Conservation (phyloP, 1,140 invertebrate species). For the Trachelipus rathkii region DNA sequence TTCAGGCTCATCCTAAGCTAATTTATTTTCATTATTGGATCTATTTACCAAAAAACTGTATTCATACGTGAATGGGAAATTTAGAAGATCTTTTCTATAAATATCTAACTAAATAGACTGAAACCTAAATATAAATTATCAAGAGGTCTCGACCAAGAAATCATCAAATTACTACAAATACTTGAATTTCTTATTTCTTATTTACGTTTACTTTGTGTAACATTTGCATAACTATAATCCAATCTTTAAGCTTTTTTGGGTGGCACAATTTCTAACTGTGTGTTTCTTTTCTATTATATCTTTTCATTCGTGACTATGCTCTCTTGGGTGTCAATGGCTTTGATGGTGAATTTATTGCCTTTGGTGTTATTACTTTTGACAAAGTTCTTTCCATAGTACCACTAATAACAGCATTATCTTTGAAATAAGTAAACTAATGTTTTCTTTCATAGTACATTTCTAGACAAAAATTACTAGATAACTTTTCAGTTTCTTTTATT, state of each 20-base stretch:
- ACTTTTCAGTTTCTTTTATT: no score
- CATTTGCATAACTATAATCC: not conserved
- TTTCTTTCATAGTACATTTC: no score
- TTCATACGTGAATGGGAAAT: not conserved
- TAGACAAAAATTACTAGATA: no score
- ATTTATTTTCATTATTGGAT: not conserved
- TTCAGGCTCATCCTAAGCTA: not conserved
- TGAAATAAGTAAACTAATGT: no score
- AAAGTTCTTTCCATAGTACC: no score
- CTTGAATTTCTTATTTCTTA: not conserved
- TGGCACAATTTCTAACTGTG: not conserved
- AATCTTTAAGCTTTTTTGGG: not conserved
- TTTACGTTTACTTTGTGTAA: not conserved
- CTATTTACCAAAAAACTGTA: not conserved
- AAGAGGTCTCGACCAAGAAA: not conserved
- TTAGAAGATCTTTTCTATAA: not conserved
- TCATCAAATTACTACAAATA: not conserved
- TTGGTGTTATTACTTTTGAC: no score
- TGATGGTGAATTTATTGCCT: not conserved
- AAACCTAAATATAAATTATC: conserved; percentile 7
- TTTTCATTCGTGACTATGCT: not conserved
- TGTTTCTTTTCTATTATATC: not conserved
- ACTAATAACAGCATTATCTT: no score
- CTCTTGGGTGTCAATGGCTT: not conserved
- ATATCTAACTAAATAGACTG: not conserved